Evolutionary conservation across 2,797 vertebrate genomes (phyloP), one percentile per base, ranked within the genome.

Genomic region (Chaunax sp.): DNA sequence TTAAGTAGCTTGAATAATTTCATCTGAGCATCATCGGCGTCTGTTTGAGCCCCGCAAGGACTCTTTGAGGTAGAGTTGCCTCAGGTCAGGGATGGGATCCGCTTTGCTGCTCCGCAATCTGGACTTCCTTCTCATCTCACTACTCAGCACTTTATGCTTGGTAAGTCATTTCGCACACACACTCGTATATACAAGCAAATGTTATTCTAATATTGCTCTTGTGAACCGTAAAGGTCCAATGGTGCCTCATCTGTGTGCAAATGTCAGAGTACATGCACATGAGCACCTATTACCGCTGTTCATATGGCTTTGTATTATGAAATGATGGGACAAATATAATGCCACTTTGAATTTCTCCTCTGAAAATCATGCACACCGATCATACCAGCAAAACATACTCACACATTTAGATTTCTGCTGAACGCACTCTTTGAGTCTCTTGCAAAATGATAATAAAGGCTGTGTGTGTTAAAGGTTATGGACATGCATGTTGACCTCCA

Each of bases 71-170:
- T 56, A 56, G 81, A 84, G 72, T 23, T 66, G 77, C 75, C 90
- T 91, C 75, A 47, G 70, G 74, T 85, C 83, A 94, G 95, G 91
- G 88, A 99, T 99, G 97, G 95, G 96, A 95, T 93, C 96, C 90
- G 76, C 90, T 90, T 89, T 93, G 87, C 79, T 95, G 78, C 89
- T 90, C 77, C 93, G 92, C 92, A 94, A 93, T 47, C 91, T 97
- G 92, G 94, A 95, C 83, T 88, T 96, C 72, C 88, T 97, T 61
- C 92, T 97, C 93, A 93, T 95, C 87, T 96, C 95, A 7, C 90
- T 97, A 0, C 69, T 98, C 77, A 94, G 94, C 81, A 91, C 91
- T 1, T 88, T 94, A 12, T 96, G 93, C 33, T 90, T 97, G 97
- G 97, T 99, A 92, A 97, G 97, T 97, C 56, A 1, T 26, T 46